Base-by-base conservation (phyloP, 2,888 invertebrate genomes). In the Caenorhabditis sp. region DNA sequence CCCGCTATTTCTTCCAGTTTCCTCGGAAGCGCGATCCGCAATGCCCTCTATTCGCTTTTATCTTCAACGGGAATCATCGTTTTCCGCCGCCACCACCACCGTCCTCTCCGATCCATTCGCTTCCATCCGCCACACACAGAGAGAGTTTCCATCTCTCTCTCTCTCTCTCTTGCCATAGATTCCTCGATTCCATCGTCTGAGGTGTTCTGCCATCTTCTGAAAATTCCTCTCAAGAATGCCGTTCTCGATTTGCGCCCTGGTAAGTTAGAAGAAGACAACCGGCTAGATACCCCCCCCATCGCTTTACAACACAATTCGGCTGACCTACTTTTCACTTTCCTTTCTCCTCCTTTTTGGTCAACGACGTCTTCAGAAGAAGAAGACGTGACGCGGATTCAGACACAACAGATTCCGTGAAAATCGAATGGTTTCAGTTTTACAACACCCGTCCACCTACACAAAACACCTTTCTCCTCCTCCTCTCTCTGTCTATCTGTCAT, bases 181-280 rank as follows among this genome's bases (percentile, higher is more conserved):
- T 38, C 38, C 38, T 38, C 38, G 38, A 38, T 38, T 59, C 38
- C 31, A n/a, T 59, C 28, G 47, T 61, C 49, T 41, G 49, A 61
- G 35, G 31, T 38, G 58, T 59, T 14, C 35, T 61, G 31, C n/a
- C 59, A 12, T n/a, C 41, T 28, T n/a, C n/a, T 12, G 31, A 38
- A 35, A 47, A 16, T 54, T 22, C 14, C n/a, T 44, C 3, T 7
- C 22, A 47, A 19, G 24, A 58, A 82, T 82, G 82, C 82, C 82
- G 54, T 76, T 82, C 56, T 82, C 82, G 26, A 72, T 82, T 51
- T 82, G 82, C 63, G 69, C 72, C 51, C 47, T 82, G 82, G 82
- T 82, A 72, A 82, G 82, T 82, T 69, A 6, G 4, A 4, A 35
- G 5, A 35, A 35, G 31, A 6, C 31, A 26, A 22, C 63, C 19